Evolutionary conservation across 2,888 invertebrate species (phyloP).

Genomic region (Calliopum simillimum): DNA sequence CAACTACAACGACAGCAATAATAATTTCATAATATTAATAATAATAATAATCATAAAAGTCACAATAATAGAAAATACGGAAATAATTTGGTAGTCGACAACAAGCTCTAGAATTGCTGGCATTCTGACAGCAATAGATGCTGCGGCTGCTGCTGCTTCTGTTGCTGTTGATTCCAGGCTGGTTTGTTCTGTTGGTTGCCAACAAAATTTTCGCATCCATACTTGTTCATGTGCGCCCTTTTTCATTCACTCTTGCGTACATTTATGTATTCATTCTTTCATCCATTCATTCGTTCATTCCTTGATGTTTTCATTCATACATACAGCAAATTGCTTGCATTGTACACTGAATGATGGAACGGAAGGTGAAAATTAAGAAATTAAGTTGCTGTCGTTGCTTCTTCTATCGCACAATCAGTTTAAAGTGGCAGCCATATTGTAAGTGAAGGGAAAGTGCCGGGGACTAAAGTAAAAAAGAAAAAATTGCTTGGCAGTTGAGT

Average conservation of each 20-base stretch:
- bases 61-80: conserved; percentile 55
- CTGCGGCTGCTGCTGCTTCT: neutral
- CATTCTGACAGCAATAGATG: neutral
- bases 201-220: neutral
- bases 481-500: too few species aligned
- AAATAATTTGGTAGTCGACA: conserved; percentile 41
- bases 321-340: conserved; percentile 30
- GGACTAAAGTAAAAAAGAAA: too few species aligned
- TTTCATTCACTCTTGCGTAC: neutral
- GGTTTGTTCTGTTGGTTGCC: neutral
- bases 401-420: conserved; percentile 18
- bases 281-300: neutral
- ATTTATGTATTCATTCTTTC: conserved; percentile 8
- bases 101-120: neutral
- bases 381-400: conserved; percentile 46
- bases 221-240: neutral
- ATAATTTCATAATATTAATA: conserved; percentile 49
- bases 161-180: neutral
- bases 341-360: conserved; percentile 44
- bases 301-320: conserved; percentile 4
- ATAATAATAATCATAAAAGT: conserved; percentile 61
- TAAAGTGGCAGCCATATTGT: conserved; percentile 4
- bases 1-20: conserved; percentile 3
- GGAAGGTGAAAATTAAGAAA: conserved; percentile 64
- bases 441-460: too few species aligned